Conservation (phyloP, 2,888 invertebrate species). For the Dorcus parallelipipedus region DNA sequence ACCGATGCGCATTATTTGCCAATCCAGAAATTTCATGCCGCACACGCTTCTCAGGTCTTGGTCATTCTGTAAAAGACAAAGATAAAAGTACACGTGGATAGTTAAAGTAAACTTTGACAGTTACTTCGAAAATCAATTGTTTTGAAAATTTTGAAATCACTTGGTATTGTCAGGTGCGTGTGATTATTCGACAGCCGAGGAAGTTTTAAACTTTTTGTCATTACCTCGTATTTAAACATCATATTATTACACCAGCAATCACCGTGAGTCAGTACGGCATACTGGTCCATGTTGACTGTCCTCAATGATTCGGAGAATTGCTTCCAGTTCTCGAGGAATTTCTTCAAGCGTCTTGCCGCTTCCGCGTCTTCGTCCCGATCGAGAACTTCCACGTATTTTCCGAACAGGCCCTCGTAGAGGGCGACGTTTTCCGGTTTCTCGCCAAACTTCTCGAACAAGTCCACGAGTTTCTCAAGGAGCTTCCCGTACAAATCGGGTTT, state of each 20-base stretch:
- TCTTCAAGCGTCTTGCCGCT: not conserved
- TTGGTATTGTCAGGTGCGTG: too few species aligned
- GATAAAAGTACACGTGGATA: not conserved
- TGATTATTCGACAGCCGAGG: too few species aligned
- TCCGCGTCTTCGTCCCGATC: conserved; percentile 6
- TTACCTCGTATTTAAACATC: conserved; percentile 29
- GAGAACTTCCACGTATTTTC: not conserved
- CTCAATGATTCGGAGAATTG: not conserved
- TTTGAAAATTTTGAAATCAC: too few species aligned
- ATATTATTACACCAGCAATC: conserved; percentile 37
- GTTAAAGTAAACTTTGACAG: not conserved
- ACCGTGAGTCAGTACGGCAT: conserved; percentile 28
- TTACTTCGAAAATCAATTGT: too few species aligned
- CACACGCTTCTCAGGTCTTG: not conserved
- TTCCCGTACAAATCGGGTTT: conserved; percentile 1
- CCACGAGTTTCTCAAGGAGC: not conserved
- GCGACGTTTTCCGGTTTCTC: not conserved
- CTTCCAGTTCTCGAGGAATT: too few species aligned
- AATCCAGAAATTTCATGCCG: conserved; percentile 13
- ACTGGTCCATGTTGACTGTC: conserved; percentile 7
- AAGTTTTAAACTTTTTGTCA: not conserved
- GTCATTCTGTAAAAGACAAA: conserved; percentile 7
- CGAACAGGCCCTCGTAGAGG: not conserved
- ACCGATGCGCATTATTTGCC: conserved; percentile 10
- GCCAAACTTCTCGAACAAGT: conserved; percentile 5